Conservation (phyloP, 2,797 vertebrate species). For the Gymnoscopelus microlampas region DNA sequence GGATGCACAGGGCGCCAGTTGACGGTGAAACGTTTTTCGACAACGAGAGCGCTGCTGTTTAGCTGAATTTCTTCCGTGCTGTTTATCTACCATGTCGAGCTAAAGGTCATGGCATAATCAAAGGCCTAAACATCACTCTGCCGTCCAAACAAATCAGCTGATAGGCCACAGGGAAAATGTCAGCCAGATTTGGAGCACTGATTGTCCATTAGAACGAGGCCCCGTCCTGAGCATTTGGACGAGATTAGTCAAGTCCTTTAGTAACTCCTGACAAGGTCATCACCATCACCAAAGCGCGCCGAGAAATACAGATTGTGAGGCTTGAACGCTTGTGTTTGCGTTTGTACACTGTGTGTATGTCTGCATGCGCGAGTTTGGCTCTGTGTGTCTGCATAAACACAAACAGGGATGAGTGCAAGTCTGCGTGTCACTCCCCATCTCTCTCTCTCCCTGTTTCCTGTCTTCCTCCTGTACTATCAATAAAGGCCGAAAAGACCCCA, state of each 20-base stretch:
- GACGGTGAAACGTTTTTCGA: constrained; percentile 19
- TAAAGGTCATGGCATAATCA: constrained; percentile 80
- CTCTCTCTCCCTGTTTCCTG: too few relatives aligned
- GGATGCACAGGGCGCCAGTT: constrained; percentile 9
- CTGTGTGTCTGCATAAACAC: constrained; percentile 6
- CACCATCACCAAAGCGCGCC: constrained; percentile 28
- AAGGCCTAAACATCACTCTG: constrained; percentile 68
- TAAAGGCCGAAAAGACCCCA: too few relatives aligned
- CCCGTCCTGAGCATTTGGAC: constrained; percentile 47
- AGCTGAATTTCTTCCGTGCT: constrained; percentile 44
- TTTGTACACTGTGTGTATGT: not conserved
- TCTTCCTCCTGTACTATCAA: too few relatives aligned
- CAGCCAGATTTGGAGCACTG: constrained; percentile 74
- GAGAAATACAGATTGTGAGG: constrained; percentile 25
- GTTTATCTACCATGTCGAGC: constrained; percentile 61
- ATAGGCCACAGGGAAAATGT: constrained; percentile 77
- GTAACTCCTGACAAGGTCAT: constrained; percentile 57
- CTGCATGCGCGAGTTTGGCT: not conserved
- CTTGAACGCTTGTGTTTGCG: not conserved
- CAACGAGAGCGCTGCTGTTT: constrained; percentile 36
- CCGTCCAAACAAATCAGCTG: constrained; percentile 67
- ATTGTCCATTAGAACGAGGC: constrained; percentile 73
- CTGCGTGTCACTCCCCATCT: too few relatives aligned
- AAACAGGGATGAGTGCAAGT: too few relatives aligned
- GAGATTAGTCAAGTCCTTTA: constrained; percentile 53